Evolutionary conservation across 2,888 invertebrate genomes (phyloP), one percentile per base, ranked within the genome.

Genomic region (Pomacea canaliculata): DNA sequence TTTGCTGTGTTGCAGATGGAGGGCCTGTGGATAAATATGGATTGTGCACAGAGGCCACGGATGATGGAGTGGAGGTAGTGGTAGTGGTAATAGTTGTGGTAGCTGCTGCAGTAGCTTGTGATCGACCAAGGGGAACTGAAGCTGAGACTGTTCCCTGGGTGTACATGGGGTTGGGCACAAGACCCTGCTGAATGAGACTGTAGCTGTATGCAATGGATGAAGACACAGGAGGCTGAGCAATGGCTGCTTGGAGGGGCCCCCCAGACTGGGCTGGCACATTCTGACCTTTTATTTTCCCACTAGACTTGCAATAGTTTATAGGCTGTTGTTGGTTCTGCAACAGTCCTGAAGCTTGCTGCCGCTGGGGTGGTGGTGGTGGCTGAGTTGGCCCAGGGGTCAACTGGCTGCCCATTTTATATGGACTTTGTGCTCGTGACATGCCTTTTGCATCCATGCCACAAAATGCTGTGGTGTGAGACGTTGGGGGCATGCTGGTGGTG

Each of bases 121-220:
- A 69, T 19, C 71, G 70, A 23, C 74, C 78, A 62, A 72, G 78
- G 65, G 78, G 79, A 46, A 71, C 76, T 27, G 76, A 62, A 37
- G 73, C 48, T 62, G 77, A 63, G 49, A 79, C 74, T 19, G 81
- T 71, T 49, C 78, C 77, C 51, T 83, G 81, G 93, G 93, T 94
- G 83, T 91, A 91, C 76, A 91, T 88, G n/a, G 91, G 91, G 83
- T 91, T 91, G 70, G 91, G 91, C 73, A 91, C 90, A 65, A 91
- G 83, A 62, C 91, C 91, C 82, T 91, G 90, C 79, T 90, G 90
- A 77, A 91, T 89, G 73, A 91, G 83, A 80, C 86, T 88, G 78
- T 87, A 87, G 67, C 81, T 85, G 80, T 82, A 85, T 68, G 85
- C 82, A 18, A 84, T 79, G 3, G 86, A 82, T 46, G 85, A 82